Evolutionary conservation across 2,888 invertebrate genomes (phyloP).

Genomic region (Aplocera efformata): DNA sequence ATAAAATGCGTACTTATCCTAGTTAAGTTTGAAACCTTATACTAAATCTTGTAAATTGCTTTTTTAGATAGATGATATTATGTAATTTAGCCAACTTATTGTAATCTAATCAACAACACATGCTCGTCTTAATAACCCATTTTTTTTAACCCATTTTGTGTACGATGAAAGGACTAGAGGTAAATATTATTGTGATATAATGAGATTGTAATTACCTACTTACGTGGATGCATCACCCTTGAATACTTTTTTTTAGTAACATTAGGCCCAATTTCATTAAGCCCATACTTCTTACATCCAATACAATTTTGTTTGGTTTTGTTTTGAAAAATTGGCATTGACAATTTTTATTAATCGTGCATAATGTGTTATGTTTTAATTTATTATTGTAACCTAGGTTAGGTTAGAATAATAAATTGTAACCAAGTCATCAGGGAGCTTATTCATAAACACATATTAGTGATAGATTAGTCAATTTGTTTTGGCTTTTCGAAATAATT

Average conservation of each 20-base stretch:
- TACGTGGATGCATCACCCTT: constrained; percentile 23
- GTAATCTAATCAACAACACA: neutral
- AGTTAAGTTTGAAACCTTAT: constrained; percentile 14
- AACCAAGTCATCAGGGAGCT: too few species aligned
- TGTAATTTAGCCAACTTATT: constrained; percentile 8
- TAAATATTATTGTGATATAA: constrained; percentile 22
- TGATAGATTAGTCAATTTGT: too few species aligned
- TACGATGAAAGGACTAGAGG: neutral
- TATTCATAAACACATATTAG: too few species aligned
- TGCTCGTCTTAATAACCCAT: constrained; percentile 2
- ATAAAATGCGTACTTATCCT: constrained; percentile 20
- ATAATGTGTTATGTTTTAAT: too few species aligned
- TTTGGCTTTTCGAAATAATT: too few species aligned
- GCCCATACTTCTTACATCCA: too few species aligned
- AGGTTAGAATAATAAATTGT: too few species aligned
- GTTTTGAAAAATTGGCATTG: too few species aligned
- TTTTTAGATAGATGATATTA: constrained; percentile 12
- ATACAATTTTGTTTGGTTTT: too few species aligned
- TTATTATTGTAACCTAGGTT: too few species aligned
- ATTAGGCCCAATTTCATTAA: neutral
- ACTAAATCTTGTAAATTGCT: constrained; percentile 17
- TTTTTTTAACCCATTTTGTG: too few species aligned
- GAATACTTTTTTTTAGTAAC: neutral
- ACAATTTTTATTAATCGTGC: too few species aligned
- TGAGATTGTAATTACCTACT: constrained; percentile 19